These are phyloP conservation scores for Actinia tenebrosa DNA, from an alignment of 64 coral and sea anemone genomes.

Conservation along the genomic window DNA sequence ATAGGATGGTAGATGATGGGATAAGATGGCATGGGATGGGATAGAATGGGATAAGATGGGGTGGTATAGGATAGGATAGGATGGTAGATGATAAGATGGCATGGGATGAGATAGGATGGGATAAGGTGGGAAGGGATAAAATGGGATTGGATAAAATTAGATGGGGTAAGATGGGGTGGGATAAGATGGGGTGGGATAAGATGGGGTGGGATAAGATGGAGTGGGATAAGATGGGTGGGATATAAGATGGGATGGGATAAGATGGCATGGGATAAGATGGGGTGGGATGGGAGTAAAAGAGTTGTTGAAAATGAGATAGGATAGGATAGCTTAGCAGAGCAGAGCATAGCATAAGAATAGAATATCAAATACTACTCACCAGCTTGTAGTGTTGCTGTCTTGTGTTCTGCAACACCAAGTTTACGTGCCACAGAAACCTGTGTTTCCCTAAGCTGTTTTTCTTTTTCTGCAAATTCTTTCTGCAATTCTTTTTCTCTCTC, in stretches of 20 bases:
- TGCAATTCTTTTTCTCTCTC: conserved; percentile 97
- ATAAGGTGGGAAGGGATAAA: conserved; percentile 24
- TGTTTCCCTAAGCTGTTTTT: conserved; percentile 78
- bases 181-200: background rate
- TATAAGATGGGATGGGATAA: conserved; percentile 10
- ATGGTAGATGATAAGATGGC: background rate
- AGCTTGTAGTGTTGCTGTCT: conserved; percentile 72
- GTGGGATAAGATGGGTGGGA: background rate
- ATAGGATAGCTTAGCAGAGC: conserved; percentile 14
- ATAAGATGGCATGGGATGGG: conserved; percentile 20
- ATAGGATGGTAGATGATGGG: background rate
- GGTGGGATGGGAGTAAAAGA: background rate
- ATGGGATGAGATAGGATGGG: conserved; percentile 1
- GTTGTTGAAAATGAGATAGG: conserved; percentile 10
- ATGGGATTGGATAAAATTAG: conserved; percentile 21
- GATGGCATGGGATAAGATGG: background rate
- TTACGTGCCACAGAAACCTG: conserved; percentile 96
- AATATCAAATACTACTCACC: conserved; percentile 30
- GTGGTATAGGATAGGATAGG: conserved; percentile 18
- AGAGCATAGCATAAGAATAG: background rate
- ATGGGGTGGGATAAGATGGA: conserved; percentile 15
- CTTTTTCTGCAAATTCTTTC: conserved; percentile 86
- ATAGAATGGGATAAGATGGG: background rate
- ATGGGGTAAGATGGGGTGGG: background rate
- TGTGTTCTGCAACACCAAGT: conserved; percentile 90